These are phyloP conservation scores for Laticauda laticaudata DNA, from an alignment of 2,113 vertebrate genomes.

Conservation along the genomic window DNA sequence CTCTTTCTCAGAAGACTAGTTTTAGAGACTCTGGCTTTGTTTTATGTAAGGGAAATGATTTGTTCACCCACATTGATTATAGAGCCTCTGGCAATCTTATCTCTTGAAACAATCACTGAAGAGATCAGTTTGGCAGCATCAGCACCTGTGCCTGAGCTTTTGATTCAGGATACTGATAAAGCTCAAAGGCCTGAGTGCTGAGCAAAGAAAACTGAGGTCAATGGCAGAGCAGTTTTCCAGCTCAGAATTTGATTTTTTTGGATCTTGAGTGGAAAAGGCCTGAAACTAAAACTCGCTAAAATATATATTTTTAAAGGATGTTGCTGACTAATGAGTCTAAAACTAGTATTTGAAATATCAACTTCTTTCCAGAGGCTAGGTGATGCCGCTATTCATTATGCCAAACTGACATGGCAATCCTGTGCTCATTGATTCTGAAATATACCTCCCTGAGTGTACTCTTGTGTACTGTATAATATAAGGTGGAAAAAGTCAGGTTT, in stretches of 20 bases:
- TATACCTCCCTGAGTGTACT: not conserved
- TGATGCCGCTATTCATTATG: not conserved
- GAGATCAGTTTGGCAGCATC: not conserved
- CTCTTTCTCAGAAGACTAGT: slow-evolving; percentile 9
- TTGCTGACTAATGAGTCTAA: not conserved
- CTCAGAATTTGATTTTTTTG: not conserved
- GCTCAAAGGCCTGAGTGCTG: fast-evolving
- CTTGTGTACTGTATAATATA: not conserved
- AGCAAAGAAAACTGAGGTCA: not conserved
- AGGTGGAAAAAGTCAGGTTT: not conserved
- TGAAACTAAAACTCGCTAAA: not conserved
- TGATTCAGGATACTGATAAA: not conserved
- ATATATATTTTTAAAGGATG: not conserved
- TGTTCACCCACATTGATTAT: slow-evolving; percentile 15
- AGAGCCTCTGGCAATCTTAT: slow-evolving; percentile 22
- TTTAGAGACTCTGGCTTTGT: slow-evolving; percentile 17
- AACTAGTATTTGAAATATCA: not conserved
- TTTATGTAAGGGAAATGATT: slow-evolving; percentile 19
- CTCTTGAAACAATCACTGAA: not conserved
- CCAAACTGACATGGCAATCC: not conserved
- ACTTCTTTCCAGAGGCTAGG: not conserved
- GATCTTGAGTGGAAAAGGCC: not conserved
- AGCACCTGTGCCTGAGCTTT: not conserved
- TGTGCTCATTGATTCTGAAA: not conserved
- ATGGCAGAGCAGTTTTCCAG: not conserved